A percentile compares a stretch with the other conserved stretches of the same genome.
phyloP scores from a whole-genome alignment of 2,113 vertebrate species.

The Sporophila hypoxantha region DNA sequence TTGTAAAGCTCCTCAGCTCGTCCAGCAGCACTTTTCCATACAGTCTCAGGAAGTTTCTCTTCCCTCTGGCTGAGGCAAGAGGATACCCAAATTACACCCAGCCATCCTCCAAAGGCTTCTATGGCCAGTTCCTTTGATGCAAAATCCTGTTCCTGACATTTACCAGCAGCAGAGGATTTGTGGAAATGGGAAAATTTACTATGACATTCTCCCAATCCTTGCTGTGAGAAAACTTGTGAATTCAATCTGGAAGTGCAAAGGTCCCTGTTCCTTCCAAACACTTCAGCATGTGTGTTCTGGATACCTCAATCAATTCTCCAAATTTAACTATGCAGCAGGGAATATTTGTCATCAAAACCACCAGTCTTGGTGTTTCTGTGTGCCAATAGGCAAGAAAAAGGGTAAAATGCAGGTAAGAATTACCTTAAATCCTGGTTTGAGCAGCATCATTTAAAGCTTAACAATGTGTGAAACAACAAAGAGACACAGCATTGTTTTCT shows the following conservation, averaged over 20 bases:
- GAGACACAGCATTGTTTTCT: accelerated
- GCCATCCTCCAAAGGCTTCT: background rate
- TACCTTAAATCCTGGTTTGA: background rate
- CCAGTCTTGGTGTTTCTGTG: background rate
- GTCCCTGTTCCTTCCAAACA: background rate
- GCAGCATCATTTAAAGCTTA: background rate
- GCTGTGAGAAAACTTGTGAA: background rate
- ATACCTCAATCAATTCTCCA: background rate
- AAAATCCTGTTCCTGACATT: background rate
- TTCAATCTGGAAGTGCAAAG: background rate
- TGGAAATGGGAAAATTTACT: background rate
- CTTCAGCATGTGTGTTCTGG: accelerated
- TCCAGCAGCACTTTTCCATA: background rate
- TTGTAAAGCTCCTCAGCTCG: background rate
- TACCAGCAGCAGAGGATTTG: background rate
- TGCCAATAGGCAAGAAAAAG: background rate
- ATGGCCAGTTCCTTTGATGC: background rate
- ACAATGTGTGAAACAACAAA: accelerated
- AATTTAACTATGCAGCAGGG: background rate
- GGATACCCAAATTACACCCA: background rate
- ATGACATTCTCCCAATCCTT: background rate
- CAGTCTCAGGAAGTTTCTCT: background rate
- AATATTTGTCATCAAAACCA: background rate
- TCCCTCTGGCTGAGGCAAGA: background rate
- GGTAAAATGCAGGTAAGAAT: background rate